These are phyloP conservation scores for Herminia tarsipennalis DNA, from an alignment of 2,888 invertebrate species.

Conservation along the genomic window DNA sequence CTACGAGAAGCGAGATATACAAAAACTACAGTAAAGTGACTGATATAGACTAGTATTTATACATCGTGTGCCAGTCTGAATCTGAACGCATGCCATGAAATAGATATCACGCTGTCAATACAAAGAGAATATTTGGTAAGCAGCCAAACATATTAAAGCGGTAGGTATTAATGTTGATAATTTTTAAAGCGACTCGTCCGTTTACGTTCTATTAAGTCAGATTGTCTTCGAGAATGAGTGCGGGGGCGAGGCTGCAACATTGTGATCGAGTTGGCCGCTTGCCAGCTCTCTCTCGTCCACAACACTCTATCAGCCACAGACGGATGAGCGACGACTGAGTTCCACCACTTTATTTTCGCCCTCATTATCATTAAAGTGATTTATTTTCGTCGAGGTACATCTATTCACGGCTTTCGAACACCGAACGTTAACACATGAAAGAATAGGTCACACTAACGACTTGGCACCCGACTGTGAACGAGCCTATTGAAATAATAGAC, in stretches of 20 bases:
- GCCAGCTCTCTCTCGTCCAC: slow-evolving; percentile 64
- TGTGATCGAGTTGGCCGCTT: slow-evolving; percentile 72
- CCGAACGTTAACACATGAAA: slow-evolving; percentile 69
- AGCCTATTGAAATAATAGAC: slow-evolving; percentile 67
- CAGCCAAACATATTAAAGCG: slow-evolving; percentile 63
- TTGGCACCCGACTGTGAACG: slow-evolving; percentile 66
- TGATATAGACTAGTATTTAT: slow-evolving; percentile 3
- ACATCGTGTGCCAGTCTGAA: slow-evolving; percentile 1
- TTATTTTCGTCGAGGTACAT: slow-evolving; percentile 73
- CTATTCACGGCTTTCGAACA: slow-evolving; percentile 64
- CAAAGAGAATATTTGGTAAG: slow-evolving; percentile 63
- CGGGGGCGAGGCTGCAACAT: slow-evolving; percentile 55
- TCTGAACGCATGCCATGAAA: slow-evolving; percentile 19
- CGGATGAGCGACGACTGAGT: slow-evolving; percentile 74
- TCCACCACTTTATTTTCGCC: slow-evolving; percentile 80
- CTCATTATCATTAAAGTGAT: slow-evolving; percentile 83
- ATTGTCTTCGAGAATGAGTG: slow-evolving; percentile 52
- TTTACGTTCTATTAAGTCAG: slow-evolving; percentile 54
- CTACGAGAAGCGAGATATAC: slow-evolving; percentile 13
- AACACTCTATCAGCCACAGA: slow-evolving; percentile 69
- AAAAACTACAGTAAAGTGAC: slow-evolving; percentile 25
- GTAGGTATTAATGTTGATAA: slow-evolving; percentile 60
- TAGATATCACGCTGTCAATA: slow-evolving; percentile 55
- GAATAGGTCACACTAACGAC: slow-evolving; percentile 76
- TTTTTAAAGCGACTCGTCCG: slow-evolving; percentile 45